Percentiles rank a stretch among this genome's conserved stretches.
phyloP scores from a whole-genome alignment of 2,113 vertebrate genomes.

The Pterocles burchelli region DNA sequence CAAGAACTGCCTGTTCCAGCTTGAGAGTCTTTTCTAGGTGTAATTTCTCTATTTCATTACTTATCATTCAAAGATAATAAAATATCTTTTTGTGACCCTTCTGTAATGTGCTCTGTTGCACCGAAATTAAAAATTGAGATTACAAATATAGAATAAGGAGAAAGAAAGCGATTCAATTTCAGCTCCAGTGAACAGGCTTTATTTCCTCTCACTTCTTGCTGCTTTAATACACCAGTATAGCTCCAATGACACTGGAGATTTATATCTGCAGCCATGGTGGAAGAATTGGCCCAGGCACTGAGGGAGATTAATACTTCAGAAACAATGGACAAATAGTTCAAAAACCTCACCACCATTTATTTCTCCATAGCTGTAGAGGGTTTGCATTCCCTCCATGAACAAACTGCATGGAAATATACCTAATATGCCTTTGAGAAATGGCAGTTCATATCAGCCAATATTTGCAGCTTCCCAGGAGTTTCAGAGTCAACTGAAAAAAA shows the following conservation, averaged over 20 bases:
- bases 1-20: neutral
- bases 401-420: neutral
- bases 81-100: conserved; percentile 27
- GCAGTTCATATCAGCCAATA: neutral
- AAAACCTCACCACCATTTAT: neutral
- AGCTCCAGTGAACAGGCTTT: neutral
- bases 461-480: neutral
- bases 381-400: neutral
- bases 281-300: neutral
- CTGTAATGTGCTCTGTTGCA: conserved; percentile 1
- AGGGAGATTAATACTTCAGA: neutral
- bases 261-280: neutral
- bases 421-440: conserved; percentile 13
- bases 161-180: conserved; percentile 17
- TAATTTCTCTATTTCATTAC: conserved; percentile 54
- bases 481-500: neutral
- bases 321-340: neutral
- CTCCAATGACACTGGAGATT: neutral
- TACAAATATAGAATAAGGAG: neutral
- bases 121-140: conserved; percentile 47
- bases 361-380: neutral
- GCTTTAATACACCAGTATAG: neutral
- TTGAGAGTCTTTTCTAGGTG: neutral
- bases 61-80: conserved; percentile 21
- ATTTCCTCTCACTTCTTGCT: neutral